Evolutionary conservation across 2,888 invertebrate genomes (phyloP).

Genomic region (Crocallis elinguaria): DNA sequence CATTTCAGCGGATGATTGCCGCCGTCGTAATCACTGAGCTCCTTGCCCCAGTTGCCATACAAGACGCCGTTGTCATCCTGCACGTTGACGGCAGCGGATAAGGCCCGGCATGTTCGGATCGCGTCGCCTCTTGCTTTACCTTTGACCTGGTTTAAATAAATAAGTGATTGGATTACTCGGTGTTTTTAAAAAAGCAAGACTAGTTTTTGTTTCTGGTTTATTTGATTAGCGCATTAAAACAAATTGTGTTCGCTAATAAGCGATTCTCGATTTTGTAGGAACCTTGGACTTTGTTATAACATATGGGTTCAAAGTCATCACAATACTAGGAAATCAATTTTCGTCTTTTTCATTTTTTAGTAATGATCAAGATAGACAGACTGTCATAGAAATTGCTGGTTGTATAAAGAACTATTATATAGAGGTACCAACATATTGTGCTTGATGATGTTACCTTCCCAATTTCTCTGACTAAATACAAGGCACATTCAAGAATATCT

Average conservation of each 20-base stretch:
- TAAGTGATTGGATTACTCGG: not conserved
- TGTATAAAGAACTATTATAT: too few species aligned
- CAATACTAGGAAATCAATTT: too few species aligned
- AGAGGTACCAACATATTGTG: not conserved
- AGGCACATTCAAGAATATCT: conserved; percentile 91
- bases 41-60: conserved; percentile 94
- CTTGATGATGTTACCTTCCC: conserved; percentile 83
- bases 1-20: conserved; percentile 95
- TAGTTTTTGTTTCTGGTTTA: too few species aligned
- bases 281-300: conserved; percentile 7
- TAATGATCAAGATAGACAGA: too few species aligned
- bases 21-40: conserved; percentile 92
- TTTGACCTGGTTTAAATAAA: conserved; percentile 61
- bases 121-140: conserved; percentile 90
- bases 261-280: not conserved
- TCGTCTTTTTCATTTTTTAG: too few species aligned
- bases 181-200: too few species aligned
- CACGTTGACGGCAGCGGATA: conserved; percentile 95
- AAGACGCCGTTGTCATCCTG: conserved; percentile 94
- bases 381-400: too few species aligned
- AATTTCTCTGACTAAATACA: conserved; percentile 89
- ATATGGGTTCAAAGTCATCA: too few species aligned
- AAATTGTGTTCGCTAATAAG: not conserved
- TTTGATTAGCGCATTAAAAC: not conserved
- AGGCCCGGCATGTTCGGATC: conserved; percentile 89